Conservation (phyloP, 2,113 vertebrate species). For the Equus quagga region DNA sequence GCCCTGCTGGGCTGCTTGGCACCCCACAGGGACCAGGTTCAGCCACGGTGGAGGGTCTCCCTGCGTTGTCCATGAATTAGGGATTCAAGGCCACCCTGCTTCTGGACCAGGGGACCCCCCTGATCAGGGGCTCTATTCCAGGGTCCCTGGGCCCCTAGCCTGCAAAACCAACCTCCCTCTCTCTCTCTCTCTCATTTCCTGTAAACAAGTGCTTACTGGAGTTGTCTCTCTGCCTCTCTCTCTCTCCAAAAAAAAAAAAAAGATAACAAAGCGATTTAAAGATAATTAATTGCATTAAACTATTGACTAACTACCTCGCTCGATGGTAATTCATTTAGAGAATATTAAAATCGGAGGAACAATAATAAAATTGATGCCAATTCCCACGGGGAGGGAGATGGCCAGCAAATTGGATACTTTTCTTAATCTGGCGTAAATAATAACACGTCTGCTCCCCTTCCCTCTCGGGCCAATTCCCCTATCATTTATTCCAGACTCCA, state of each 20-base stretch:
- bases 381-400: conserved; percentile 90
- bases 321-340: conserved; percentile 91
- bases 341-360: conserved; percentile 92
- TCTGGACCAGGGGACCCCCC: background rate
- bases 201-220: conserved; percentile 65
- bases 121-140: background rate
- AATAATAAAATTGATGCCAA: conserved; percentile 93
- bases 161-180: background rate
- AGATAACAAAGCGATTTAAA: conserved; percentile 86
- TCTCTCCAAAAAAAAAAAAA: conserved; percentile 39
- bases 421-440: conserved; percentile 95
- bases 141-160: background rate
- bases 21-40: conserved; percentile 69
- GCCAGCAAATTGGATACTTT: conserved; percentile 92
- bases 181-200: conserved; percentile 49
- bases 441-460: conserved; percentile 89
- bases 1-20: conserved; percentile 34
- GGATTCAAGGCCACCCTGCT: background rate
- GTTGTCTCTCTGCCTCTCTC: conserved; percentile 43
- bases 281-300: conserved; percentile 93
- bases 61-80: fast-evolving
- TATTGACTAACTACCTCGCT: conserved; percentile 92
- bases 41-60: background rate
- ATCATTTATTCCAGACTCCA: conserved; percentile 91
- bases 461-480: conserved; percentile 89